Percentiles rank a stretch among this genome's conserved stretches.
These are phyloP conservation scores for Siderastrea siderea DNA, from an alignment of 92 coral and sea anemone species.

Conservation along the genomic window DNA sequence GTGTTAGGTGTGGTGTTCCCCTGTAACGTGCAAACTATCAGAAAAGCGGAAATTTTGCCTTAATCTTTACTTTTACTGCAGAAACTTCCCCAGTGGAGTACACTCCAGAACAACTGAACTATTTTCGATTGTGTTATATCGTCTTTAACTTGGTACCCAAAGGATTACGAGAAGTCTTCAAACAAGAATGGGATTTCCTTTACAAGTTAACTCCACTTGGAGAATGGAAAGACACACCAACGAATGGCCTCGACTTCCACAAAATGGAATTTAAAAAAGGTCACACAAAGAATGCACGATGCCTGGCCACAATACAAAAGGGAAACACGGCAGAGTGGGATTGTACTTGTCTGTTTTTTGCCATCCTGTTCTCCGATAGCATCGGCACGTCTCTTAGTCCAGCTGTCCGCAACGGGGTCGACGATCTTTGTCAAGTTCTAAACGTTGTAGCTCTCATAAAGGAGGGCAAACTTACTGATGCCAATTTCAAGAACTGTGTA, in stretches of 20 bases:
- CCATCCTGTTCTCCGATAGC: constrained; percentile 9
- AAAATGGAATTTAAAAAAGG: background rate
- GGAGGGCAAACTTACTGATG: background rate
- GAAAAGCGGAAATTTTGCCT: too few species aligned
- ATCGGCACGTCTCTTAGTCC: background rate
- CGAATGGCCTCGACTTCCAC: background rate
- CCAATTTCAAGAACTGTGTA: background rate
- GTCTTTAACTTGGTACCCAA: too few species aligned
- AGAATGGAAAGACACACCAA: constrained; percentile 8
- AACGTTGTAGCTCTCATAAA: background rate
- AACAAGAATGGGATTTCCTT: too few species aligned
- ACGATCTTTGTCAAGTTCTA: background rate
- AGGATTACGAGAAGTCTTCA: too few species aligned
- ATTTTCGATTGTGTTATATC: too few species aligned
- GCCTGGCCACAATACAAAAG: background rate
- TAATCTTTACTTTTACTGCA: too few species aligned
- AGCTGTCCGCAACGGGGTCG: background rate
- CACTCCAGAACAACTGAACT: too few species aligned
- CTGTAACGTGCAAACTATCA: too few species aligned
- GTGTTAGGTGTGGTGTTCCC: too few species aligned
- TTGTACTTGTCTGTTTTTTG: background rate
- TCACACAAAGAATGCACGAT: background rate
- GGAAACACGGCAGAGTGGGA: constrained; percentile 10
- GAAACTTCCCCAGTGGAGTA: too few species aligned
- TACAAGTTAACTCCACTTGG: background rate